A percentile compares a stretch with the other conserved stretches of the same genome.
phyloP scores from a whole-genome alignment of 2,113 vertebrate genomes.

The Corythaeola cristata region DNA sequence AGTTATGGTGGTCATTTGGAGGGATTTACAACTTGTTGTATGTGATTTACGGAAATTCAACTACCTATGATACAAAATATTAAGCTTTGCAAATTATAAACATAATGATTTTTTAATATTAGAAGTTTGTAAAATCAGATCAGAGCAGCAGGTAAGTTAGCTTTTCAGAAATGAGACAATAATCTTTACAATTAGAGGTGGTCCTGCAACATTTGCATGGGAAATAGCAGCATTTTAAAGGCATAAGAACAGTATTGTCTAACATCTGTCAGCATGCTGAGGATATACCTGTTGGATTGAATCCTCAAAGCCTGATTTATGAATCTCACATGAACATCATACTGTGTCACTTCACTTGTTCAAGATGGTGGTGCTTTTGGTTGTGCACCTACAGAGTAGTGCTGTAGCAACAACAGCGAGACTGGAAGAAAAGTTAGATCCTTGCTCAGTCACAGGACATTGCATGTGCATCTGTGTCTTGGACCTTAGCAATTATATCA shows the following conservation, averaged over 20 bases:
- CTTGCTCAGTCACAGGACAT: not conserved
- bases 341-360: not conserved
- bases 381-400: not conserved
- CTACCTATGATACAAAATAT: not conserved
- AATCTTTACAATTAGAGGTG: not conserved
- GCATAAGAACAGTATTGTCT: not conserved
- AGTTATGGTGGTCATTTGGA: not conserved
- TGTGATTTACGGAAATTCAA: not conserved
- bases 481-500: not conserved
- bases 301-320: not conserved
- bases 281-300: not conserved
- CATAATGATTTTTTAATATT: not conserved
- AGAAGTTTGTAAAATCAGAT: not conserved
- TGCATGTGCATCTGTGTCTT: not conserved
- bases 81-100: not conserved
- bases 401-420: not conserved
- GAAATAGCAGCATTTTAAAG: not conserved
- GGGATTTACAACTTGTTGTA: not conserved
- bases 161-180: not conserved
- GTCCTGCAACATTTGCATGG: not conserved
- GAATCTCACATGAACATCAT: not conserved
- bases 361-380: not conserved
- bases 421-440: not conserved
- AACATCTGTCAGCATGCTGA: not conserved
- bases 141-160: not conserved